Conservation (phyloP, 2,888 invertebrate species). For the Synergus itoensis region DNA sequence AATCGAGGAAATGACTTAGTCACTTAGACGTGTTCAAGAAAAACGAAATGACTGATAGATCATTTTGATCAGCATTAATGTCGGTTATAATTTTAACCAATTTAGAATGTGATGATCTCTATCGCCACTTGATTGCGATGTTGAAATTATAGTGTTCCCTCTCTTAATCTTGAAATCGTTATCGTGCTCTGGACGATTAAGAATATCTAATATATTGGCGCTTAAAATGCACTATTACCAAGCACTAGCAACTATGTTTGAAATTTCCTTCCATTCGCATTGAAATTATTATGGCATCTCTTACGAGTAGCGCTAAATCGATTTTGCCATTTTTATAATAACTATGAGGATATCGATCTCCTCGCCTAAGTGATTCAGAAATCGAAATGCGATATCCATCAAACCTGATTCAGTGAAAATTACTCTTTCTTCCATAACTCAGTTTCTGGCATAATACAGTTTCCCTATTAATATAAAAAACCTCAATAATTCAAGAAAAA, state of each 20-base stretch:
- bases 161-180: slow-evolving; percentile 61
- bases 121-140: slow-evolving; percentile 62
- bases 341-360: slow-evolving; percentile 8
- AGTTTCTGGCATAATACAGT: neutral
- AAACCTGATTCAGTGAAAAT: neutral
- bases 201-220: slow-evolving; percentile 60
- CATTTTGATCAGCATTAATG: slow-evolving; percentile 58
- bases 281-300: slow-evolving; percentile 12
- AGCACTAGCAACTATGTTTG: neutral
- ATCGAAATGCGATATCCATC: neutral
- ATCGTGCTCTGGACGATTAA: slow-evolving; percentile 61
- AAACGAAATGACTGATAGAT: slow-evolving; percentile 49
- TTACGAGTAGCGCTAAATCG: slow-evolving; percentile 17
- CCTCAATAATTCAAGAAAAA: neutral
- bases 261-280: slow-evolving; percentile 33
- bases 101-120: slow-evolving; percentile 61
- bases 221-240: slow-evolving; percentile 50
- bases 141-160: slow-evolving; percentile 64
- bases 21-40: slow-evolving; percentile 12
- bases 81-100: slow-evolving; percentile 56
- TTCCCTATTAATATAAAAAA: neutral
- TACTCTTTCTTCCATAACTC: neutral
- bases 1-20: neutral
- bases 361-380: neutral
- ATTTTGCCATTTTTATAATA: slow-evolving; percentile 45